phyloP scores from a whole-genome alignment of 1,140 invertebrate species.

The Drosophila tsacasi region DNA sequence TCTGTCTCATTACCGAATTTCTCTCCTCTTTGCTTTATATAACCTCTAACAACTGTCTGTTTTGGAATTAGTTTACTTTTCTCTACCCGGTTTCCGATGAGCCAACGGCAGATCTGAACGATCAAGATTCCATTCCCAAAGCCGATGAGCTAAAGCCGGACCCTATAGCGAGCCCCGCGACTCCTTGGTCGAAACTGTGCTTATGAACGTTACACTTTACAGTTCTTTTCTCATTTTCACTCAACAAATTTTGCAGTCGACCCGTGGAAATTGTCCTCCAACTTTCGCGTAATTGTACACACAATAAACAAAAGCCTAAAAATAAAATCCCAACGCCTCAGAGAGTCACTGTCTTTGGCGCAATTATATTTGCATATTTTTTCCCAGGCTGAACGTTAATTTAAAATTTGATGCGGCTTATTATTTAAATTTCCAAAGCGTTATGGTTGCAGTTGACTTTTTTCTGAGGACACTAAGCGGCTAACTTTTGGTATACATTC shows the following conservation, averaged over 20 bases:
- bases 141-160: too few relatives aligned
- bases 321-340: conserved; percentile 31
- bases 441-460: conserved; percentile 47
- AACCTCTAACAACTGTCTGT: too few relatives aligned
- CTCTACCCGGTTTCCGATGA: too few relatives aligned
- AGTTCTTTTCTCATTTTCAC: too few relatives aligned
- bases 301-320: conserved; percentile 12
- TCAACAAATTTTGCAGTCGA: conserved; percentile 56
- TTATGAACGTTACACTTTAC: too few relatives aligned
- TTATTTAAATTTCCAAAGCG: conserved; percentile 63
- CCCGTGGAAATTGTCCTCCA: conserved; percentile 7
- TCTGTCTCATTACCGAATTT: too few relatives aligned
- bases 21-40: too few relatives aligned
- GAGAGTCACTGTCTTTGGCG: conserved; percentile 16
- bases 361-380: conserved; percentile 54
- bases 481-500: conserved; percentile 8
- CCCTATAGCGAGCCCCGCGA: too few relatives aligned
- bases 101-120: too few relatives aligned
- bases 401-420: conserved; percentile 68
- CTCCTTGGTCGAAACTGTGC: too few relatives aligned
- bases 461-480: conserved; percentile 18
- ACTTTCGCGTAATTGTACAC: conserved; percentile 19
- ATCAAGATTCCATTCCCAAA: too few relatives aligned
- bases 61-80: too few relatives aligned
- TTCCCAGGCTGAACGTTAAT: conserved; percentile 35